phyloP scores from a whole-genome alignment of 2,113 vertebrate genomes.

The Paramisgurnus dabryanus region DNA sequence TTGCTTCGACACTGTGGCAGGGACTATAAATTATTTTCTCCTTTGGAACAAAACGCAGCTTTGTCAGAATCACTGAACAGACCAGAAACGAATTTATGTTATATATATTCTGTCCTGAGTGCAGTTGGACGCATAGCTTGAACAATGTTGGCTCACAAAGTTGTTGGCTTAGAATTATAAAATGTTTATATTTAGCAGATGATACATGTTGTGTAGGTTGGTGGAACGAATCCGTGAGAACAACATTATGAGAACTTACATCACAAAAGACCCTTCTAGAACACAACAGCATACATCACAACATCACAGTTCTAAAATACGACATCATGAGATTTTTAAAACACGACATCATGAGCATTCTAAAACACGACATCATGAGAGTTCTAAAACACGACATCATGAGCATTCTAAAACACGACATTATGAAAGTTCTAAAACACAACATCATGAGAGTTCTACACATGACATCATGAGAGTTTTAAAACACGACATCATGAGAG shows the following conservation, averaged over 20 bases:
- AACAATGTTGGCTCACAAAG: neutral
- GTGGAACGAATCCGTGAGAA: neutral
- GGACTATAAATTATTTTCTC: neutral
- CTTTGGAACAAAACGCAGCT: neutral
- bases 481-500: neutral
- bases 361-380: neutral
- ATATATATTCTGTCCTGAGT: neutral
- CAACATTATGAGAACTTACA: neutral
- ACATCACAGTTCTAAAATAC: neutral
- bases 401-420: neutral
- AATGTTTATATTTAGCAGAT: neutral
- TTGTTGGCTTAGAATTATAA: neutral
- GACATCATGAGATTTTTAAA: neutral
- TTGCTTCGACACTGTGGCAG: neutral
- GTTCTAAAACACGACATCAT: neutral
- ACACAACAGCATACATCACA: neutral
- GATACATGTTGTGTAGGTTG: neutral
- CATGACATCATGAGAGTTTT: neutral
- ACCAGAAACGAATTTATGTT: neutral
- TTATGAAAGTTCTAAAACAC: neutral
- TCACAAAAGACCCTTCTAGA: constrained; percentile 1
- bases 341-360: neutral
- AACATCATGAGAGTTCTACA: neutral
- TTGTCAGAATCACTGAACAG: neutral
- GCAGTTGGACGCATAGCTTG: neutral